Conservation (phyloP, 2,888 invertebrate genomes). For the Nomada flava region DNA sequence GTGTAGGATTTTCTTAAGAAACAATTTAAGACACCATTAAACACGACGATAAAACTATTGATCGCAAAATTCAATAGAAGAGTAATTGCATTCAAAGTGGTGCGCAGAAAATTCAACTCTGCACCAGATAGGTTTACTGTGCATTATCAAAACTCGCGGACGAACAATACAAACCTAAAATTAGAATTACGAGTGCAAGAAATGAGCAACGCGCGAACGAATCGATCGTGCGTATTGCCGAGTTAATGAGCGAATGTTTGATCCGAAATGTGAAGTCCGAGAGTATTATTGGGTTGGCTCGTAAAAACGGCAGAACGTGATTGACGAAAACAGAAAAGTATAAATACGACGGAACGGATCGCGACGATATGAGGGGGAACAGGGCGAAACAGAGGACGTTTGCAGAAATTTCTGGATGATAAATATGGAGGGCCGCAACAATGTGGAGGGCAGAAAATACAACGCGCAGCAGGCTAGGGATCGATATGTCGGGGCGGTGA, state of each 20-base stretch:
- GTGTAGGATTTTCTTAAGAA: not conserved
- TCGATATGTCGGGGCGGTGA: constrained; percentile 52
- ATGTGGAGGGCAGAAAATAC: constrained; percentile 30
- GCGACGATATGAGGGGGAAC: constrained; percentile 15
- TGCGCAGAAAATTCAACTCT: no score
- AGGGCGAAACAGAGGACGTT: constrained; percentile 8
- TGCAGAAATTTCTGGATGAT: constrained; percentile 31
- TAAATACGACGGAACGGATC: constrained; percentile 25
- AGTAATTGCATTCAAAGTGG: no score
- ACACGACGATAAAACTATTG: not conserved
- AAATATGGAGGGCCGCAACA: constrained; percentile 26
- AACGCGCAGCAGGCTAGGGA: constrained; percentile 29
- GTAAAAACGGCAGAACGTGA: constrained; percentile 32
- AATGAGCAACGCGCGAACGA: no score
- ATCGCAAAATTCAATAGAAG: not conserved
- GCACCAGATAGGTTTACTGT: no score
- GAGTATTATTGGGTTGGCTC: constrained; percentile 16
- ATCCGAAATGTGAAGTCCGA: not conserved
- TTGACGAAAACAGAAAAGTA: constrained; percentile 14
- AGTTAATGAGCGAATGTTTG: not conserved
- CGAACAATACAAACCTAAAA: no score
- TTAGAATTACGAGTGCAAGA: no score
- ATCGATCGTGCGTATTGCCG: no score
- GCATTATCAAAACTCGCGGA: no score
- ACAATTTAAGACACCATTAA: not conserved